Evolutionary conservation across 2,888 invertebrate genomes (phyloP).

Genomic region (Hipparchia semele): DNA sequence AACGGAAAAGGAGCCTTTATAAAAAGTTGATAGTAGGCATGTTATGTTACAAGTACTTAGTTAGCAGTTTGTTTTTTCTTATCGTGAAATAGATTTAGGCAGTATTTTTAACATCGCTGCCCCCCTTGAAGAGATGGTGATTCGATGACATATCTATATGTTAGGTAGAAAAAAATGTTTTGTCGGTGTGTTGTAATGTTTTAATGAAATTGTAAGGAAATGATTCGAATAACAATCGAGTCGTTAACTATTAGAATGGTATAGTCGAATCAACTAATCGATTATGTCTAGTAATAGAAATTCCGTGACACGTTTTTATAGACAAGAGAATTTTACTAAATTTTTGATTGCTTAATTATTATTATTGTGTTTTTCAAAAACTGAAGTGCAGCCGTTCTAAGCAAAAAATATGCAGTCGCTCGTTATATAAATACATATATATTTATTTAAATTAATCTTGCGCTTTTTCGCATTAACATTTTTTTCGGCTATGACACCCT

Average conservation of each 20-base stretch:
- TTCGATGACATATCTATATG: slow-evolving; percentile 79
- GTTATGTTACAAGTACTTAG: slow-evolving; percentile 1
- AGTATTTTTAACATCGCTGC: slow-evolving; percentile 54
- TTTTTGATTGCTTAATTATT: slow-evolving; percentile 15
- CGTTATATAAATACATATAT: neutral
- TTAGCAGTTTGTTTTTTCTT: slow-evolving; percentile 42
- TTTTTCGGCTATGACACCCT: slow-evolving; percentile 49
- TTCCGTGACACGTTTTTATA: slow-evolving; percentile 27
- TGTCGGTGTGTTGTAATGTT: slow-evolving; percentile 59
- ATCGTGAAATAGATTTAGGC: slow-evolving; percentile 30
- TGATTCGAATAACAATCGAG: slow-evolving; percentile 34
- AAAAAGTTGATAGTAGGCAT: slow-evolving; percentile 12
- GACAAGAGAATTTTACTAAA: slow-evolving; percentile 12
- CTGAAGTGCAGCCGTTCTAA: slow-evolving; percentile 22
- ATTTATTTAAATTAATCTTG: slow-evolving; percentile 21
- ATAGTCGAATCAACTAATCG: slow-evolving; percentile 36
- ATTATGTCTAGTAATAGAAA: slow-evolving; percentile 31
- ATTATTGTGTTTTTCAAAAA: slow-evolving; percentile 16
- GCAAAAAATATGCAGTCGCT: slow-evolving; percentile 16
- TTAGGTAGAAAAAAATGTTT: slow-evolving; percentile 75
- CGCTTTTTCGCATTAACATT: slow-evolving; percentile 33
- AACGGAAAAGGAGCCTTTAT: neutral
- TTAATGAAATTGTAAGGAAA: slow-evolving; percentile 41
- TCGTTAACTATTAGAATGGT: slow-evolving; percentile 35
- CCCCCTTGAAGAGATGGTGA: slow-evolving; percentile 77